Evolutionary conservation across 2,888 invertebrate species (phyloP).

Genomic region (Nomada fabriciana): DNA sequence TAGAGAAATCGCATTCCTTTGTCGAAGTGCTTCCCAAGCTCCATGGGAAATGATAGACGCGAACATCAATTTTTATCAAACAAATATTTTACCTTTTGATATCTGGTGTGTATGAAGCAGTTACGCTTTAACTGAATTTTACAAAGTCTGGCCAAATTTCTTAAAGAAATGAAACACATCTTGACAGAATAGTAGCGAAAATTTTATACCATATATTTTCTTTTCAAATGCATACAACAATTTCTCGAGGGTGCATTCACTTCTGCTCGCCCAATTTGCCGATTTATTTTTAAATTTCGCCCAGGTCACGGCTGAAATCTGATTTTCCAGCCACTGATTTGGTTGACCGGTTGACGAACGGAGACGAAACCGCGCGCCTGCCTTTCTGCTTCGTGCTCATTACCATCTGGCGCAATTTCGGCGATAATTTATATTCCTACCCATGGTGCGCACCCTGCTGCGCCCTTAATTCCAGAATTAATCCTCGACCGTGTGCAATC

Average conservation of each 20-base stretch:
- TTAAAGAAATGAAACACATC: conserved; percentile 16
- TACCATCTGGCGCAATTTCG: conserved; percentile 75
- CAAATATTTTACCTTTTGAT: no score
- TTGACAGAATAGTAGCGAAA: background rate
- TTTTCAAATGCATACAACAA: background rate
- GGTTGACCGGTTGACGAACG: conserved; percentile 32
- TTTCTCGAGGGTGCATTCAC: background rate
- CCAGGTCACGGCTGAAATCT: conserved; percentile 27
- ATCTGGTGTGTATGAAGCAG: no score
- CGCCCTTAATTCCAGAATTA: conserved; percentile 79
- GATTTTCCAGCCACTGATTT: conserved; percentile 36
- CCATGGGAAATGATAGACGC: background rate
- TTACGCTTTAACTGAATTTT: no score
- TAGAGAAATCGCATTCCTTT: background rate
- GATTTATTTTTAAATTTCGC: conserved; percentile 16
- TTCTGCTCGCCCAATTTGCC: background rate
- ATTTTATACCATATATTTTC: background rate
- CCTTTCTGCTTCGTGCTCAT: conserved; percentile 60
- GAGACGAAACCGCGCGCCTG: conserved; percentile 32
- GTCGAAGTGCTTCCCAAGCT: background rate
- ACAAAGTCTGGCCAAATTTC: background rate
- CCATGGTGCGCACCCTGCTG: conserved; percentile 74
- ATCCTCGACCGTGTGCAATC: conserved; percentile 70
- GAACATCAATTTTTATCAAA: background rate
- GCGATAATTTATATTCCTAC: conserved; percentile 75